These are phyloP conservation scores for Parnassius orleans DNA, from an alignment of 2,888 invertebrate species.

Conservation along the genomic window DNA sequence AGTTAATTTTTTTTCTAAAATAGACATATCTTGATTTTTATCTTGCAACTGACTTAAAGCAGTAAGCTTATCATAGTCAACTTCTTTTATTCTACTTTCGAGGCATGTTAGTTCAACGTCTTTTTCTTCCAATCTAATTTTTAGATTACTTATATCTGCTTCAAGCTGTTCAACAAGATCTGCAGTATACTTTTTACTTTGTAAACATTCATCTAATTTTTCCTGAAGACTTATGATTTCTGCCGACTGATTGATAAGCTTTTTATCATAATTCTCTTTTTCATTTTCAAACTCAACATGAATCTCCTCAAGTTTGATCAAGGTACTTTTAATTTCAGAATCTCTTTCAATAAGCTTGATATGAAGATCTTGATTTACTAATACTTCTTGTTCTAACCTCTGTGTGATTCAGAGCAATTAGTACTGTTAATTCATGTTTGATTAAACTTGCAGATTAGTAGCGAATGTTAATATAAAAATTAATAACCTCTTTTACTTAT, in stretches of 20 bases:
- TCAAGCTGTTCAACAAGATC: constrained; percentile 33
- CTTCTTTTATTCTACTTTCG: constrained; percentile 33
- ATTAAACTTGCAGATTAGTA: not conserved
- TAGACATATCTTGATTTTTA: constrained; percentile 1
- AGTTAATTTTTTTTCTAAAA: constrained; percentile 11
- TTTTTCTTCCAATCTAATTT: constrained; percentile 36
- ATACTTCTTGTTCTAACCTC: constrained; percentile 46
- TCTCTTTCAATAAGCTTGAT: constrained; percentile 40
- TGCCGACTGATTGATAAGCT: constrained; percentile 36
- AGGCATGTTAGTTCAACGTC: constrained; percentile 36
- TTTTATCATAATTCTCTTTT: constrained; percentile 39
- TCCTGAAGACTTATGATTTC: constrained; percentile 42
- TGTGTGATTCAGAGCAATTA: constrained; percentile 33
- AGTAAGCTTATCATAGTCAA: constrained; percentile 18
- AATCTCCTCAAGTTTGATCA: constrained; percentile 43
- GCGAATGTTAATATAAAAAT: too few relatives aligned
- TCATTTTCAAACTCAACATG: constrained; percentile 43
- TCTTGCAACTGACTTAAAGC: constrained; percentile 38
- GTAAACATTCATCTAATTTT: constrained; percentile 40
- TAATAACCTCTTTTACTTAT: too few relatives aligned
- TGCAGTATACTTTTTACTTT: constrained; percentile 36
- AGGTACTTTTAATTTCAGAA: constrained; percentile 46
- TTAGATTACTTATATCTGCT: constrained; percentile 36
- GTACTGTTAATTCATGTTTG: not conserved
- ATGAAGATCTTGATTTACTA: constrained; percentile 37